Base-by-base conservation (phyloP, 2,797 vertebrate species). In the Coregonus ussuriensis region DNA sequence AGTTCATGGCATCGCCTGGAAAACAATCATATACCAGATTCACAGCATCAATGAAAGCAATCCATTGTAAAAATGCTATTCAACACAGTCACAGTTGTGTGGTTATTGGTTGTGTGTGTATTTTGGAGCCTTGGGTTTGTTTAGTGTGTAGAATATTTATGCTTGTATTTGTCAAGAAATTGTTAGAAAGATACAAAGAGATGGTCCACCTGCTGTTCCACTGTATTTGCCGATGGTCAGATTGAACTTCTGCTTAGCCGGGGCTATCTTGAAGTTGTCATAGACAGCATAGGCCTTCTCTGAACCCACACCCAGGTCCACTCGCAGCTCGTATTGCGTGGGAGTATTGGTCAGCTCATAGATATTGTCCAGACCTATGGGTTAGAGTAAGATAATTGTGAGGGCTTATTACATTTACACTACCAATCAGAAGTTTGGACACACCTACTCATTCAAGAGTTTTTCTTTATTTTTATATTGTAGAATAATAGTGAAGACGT, bases 311-410 rank as follows among this genome's bases (percentile, higher is more conserved):
- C 86, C 91, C 76, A 99, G 85, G 88, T 96, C 96, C 71, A 96
- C 94, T 56, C 91, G 77, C 82, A 97, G 86, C 86, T 97, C 93
- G 0, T 94, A 97, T 59, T n/a, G 89, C 62, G 92, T 89, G 0
- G 92, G 84, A 18, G 95, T 94, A 82, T 93, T 95, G 52, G 91
- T 97, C 77, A 98, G 94, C 13, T 95, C 93, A 67, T 96, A 91
- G 72, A 98, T 93, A 87, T 95, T 96, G n/a, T 96, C 95, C 73
- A 98, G 92, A 82, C 96, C 97, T 97, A 81, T 63, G 68, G n/a
- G 14, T 70, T n/a, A 13, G 4, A n/a, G 18, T 7, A 4, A 70
- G 68, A 70, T 9, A 21, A 14, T 25, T 25, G 7, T 62, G 56
- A 41, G 6, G 53, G 4, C 47, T 29, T 68, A 33, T 15, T 18